Base-by-base conservation (phyloP, 2,888 invertebrate species). In the Icerya purchasi region DNA sequence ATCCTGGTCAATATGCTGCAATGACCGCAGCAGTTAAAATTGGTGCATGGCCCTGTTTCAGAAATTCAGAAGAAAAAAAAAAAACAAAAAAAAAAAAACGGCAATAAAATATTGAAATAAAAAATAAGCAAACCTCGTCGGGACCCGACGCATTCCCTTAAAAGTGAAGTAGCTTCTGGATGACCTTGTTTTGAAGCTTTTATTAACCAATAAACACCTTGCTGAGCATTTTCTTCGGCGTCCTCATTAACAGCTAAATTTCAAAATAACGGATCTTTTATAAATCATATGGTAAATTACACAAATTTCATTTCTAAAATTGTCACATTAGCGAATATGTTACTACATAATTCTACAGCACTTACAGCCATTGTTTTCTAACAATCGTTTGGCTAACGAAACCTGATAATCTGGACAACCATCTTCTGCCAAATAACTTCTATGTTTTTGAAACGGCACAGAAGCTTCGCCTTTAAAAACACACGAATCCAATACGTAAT, bases 121-220 rank as follows among this genome's bases (percentile, higher is more conserved):
- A 36, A 22, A 49, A 53, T 36, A 20, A 2, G 54, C 22, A 56
- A 21, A 69, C 70, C 70, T 67, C 77, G 77, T 10, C 84, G 83
- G 36, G 79, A 80, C 50, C 80, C 75, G 14, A 87, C 76, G 67
- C 85, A 85, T 71, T 83, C 80, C 70, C 77, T 75, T 63, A 94
- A 75, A 68, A 90, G 77, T 62, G 79, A 79, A 49, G 89, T 85
- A 0, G 92, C 92, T 70, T 90, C 88, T 53, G 82, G 78, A 67
- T 90, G 89, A 0, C 92, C 93, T 71, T 92, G 90, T 68, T 89
- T 86, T 0, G 92, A 90, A 1, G 93, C 91, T 72, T 86, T 84
- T n/a, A 90, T 82, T 55, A 93, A 72, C 92, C 92, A 93, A 68
- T 87, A 84, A 56, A 93, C 80, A 0, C 90, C 92, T 64, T 86